A percentile compares a stretch with the other conserved stretches of the same genome.
Conservation (phyloP, 2,888 invertebrate species). For the Bugula neritina region DNA sequence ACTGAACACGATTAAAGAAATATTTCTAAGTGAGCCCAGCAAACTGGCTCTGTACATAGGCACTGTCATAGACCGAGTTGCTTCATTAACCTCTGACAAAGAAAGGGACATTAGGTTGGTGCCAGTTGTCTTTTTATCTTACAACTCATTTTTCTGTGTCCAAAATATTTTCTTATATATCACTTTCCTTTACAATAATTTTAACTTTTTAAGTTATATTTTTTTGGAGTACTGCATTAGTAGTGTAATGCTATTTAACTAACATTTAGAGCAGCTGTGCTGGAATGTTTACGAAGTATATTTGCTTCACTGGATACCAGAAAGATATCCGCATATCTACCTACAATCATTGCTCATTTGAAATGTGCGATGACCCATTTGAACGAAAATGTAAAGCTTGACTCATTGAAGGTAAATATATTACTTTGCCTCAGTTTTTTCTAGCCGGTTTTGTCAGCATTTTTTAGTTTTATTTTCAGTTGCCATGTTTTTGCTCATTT, state of each 20-base stretch:
- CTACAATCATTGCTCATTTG: slow-evolving; percentile 70
- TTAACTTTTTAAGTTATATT: no score
- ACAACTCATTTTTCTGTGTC: no score
- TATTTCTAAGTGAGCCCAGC: slow-evolving; percentile 10
- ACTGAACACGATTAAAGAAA: slow-evolving; percentile 37
- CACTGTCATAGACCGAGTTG: slow-evolving; percentile 64
- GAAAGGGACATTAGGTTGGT: slow-evolving; percentile 53
- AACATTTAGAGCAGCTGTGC: not conserved
- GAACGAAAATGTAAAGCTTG: slow-evolving; percentile 71
- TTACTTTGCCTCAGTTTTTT: not conserved
- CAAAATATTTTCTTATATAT: no score
- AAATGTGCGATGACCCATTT: slow-evolving; percentile 87
- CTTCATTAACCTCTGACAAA: slow-evolving; percentile 67
- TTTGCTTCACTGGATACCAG: not conserved
- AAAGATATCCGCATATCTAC: slow-evolving; percentile 64
- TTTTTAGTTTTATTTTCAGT: not conserved
- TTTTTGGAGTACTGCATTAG: no score
- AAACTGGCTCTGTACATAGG: slow-evolving; percentile 60
- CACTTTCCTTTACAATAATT: no score
- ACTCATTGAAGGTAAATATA: slow-evolving; percentile 60
- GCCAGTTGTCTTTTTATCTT: no score
- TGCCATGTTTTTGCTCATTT: not conserved
- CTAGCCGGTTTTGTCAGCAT: not conserved
- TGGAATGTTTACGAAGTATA: not conserved
- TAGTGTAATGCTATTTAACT: no score